A percentile compares a stretch with the other conserved stretches of the same genome.
phyloP scores from a whole-genome alignment of 2,113 vertebrate species.

The Stigmatopora nigra region DNA sequence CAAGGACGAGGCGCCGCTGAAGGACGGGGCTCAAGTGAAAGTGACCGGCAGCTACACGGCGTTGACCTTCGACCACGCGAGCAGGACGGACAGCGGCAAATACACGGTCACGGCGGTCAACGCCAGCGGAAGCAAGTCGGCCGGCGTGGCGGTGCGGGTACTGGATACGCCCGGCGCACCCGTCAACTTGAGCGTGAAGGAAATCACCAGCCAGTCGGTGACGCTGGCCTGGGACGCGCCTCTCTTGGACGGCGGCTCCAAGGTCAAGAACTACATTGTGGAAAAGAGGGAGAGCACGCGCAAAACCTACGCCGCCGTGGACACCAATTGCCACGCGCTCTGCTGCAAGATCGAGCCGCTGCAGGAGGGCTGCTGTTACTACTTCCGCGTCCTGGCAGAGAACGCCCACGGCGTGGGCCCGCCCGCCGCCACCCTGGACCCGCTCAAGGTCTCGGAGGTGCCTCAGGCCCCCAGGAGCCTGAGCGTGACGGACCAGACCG shows the following conservation, averaged over 20 bases:
- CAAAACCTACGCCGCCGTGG: slow-evolving; percentile 89
- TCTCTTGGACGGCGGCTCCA: slow-evolving; percentile 86
- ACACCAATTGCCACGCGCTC: slow-evolving; percentile 89
- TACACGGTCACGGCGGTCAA: slow-evolving; percentile 89
- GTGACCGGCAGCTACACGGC: slow-evolving; percentile 87
- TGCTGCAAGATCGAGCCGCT: slow-evolving; percentile 90
- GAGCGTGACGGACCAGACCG: slow-evolving; percentile 88
- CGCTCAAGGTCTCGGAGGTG: slow-evolving; percentile 93
- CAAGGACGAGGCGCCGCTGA: slow-evolving; percentile 82
- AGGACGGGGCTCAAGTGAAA: slow-evolving; percentile 86
- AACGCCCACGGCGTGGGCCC: slow-evolving; percentile 90
- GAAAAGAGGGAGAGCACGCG: slow-evolving; percentile 97
- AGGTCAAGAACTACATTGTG: slow-evolving; percentile 94
- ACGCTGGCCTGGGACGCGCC: slow-evolving; percentile 91
- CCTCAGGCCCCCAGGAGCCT: slow-evolving; percentile 91
- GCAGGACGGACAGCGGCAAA: slow-evolving; percentile 89
- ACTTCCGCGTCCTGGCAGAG: slow-evolving; percentile 89
- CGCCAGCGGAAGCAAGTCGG: slow-evolving; percentile 86
- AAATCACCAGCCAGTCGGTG: slow-evolving; percentile 90
- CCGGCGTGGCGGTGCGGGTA: slow-evolving; percentile 87
- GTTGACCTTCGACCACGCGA: slow-evolving; percentile 89
- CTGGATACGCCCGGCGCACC: slow-evolving; percentile 93
- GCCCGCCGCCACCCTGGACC: slow-evolving; percentile 80
- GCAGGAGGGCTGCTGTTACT: slow-evolving; percentile 94
- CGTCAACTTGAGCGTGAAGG: slow-evolving; percentile 83